Evolutionary conservation across 2,888 invertebrate species (phyloP).

Genomic region (Polyommatus iphigenia): DNA sequence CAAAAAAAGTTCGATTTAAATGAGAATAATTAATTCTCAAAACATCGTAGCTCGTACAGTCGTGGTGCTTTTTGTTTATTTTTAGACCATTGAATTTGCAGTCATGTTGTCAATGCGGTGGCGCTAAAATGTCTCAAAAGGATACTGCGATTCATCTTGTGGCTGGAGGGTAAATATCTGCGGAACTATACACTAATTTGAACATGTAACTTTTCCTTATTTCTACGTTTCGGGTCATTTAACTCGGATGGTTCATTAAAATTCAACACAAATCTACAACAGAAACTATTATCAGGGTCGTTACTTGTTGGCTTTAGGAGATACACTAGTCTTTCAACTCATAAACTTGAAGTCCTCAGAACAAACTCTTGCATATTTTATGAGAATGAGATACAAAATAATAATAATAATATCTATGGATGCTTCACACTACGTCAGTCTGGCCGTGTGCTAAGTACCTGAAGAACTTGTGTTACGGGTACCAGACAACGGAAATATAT

Average conservation of each 20-base stretch:
- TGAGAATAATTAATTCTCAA: constrained; percentile 31
- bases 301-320: not conserved
- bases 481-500: too few species aligned
- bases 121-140: constrained; percentile 85
- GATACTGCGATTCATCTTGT: constrained; percentile 96
- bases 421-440: too few species aligned
- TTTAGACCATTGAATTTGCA: constrained; percentile 75
- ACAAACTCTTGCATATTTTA: not conserved
- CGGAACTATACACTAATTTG: not conserved
- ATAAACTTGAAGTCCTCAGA: not conserved
- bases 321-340: not conserved
- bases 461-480: too few species aligned
- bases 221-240: not conserved
- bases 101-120: constrained; percentile 74
- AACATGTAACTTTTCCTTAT: not conserved
- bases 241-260: not conserved
- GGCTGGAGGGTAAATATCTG: constrained; percentile 91
- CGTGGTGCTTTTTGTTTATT: constrained; percentile 77
- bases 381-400: too few species aligned
- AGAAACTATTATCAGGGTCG: not conserved
- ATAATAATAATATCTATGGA: too few species aligned
- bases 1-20: not conserved
- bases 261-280: constrained; percentile 9
- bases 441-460: too few species aligned
- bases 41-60: constrained; percentile 48